Conservation (phyloP, 2,888 invertebrate genomes). For the Nudaria mundana region DNA sequence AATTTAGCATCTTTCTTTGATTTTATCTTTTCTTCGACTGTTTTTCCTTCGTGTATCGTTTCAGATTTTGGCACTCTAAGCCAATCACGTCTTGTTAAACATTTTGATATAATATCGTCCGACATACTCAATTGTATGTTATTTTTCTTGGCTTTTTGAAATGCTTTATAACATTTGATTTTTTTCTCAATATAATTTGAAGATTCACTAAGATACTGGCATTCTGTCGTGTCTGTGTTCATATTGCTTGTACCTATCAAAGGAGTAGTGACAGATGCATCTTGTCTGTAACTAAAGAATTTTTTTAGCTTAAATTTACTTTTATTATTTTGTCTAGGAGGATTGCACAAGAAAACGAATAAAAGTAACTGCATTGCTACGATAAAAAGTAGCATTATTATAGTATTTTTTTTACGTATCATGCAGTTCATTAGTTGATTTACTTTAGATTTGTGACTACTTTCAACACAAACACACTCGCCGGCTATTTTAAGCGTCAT, state of each 20-base stretch:
- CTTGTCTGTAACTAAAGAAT: conserved; percentile 59
- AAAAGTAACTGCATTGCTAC: conserved; percentile 61
- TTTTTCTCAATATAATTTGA: conserved; percentile 53
- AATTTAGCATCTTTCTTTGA: conserved; percentile 8
- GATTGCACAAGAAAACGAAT: conserved; percentile 47
- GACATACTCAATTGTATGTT: conserved; percentile 56
- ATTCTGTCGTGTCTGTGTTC: conserved; percentile 60
- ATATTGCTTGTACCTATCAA: conserved; percentile 60
- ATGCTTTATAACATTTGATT: conserved; percentile 65
- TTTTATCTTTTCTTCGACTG: conserved; percentile 38
- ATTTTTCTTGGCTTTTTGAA: conserved; percentile 50
- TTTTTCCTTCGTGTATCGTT: conserved; percentile 39
- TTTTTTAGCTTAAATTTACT: conserved; percentile 45
- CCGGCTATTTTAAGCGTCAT: no score
- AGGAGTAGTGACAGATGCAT: conserved; percentile 65
- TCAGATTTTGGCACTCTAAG: conserved; percentile 45
- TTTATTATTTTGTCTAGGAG: conserved; percentile 38
- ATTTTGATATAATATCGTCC: conserved; percentile 69
- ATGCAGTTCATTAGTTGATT: no score
- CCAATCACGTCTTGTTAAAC: conserved; percentile 65
- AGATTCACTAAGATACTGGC: conserved; percentile 53
- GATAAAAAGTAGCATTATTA: no score
- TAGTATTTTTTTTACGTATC: no score
- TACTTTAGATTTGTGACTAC: no score
- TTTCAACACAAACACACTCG: no score